Percentiles rank a stretch among this genome's conserved stretches.
These are phyloP conservation scores for Eulacestoma nigropectus DNA, from an alignment of 2,113 vertebrate genomes.

Conservation along the genomic window DNA sequence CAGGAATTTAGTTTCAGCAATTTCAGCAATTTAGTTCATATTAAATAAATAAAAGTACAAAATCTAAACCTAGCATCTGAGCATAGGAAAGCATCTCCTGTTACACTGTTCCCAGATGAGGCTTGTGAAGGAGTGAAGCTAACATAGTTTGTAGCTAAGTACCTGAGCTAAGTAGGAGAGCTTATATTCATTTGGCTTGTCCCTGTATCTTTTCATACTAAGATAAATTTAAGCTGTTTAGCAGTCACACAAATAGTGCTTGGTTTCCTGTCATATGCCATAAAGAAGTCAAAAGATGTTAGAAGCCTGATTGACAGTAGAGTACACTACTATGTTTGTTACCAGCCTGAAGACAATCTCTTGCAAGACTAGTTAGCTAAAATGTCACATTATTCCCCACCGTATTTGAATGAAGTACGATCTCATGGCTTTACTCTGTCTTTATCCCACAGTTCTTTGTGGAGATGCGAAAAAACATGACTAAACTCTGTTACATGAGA, in stretches of 20 bases:
- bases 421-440: not conserved
- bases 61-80: not conserved
- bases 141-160: not conserved
- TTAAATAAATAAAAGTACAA: not conserved
- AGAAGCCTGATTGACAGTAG: not conserved
- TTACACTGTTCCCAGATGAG: not conserved
- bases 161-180: not conserved
- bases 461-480: not conserved
- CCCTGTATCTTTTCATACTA: not conserved
- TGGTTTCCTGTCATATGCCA: not conserved
- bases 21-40: not conserved
- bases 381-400: not conserved
- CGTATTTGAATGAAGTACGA: not conserved
- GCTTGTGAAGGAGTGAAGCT: not conserved
- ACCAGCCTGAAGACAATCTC: not conserved
- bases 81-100: not conserved
- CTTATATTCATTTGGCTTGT: not conserved
- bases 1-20: no score
- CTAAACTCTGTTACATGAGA: not conserved
- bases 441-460: not conserved
- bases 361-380: not conserved
- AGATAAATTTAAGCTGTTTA: not conserved
- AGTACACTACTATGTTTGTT: not conserved
- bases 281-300: not conserved
- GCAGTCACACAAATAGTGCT: not conserved